phyloP scores from a whole-genome alignment of 37 sponge, comb jelly and placozoan genomes.

The Mnemiopsis leidyi region DNA sequence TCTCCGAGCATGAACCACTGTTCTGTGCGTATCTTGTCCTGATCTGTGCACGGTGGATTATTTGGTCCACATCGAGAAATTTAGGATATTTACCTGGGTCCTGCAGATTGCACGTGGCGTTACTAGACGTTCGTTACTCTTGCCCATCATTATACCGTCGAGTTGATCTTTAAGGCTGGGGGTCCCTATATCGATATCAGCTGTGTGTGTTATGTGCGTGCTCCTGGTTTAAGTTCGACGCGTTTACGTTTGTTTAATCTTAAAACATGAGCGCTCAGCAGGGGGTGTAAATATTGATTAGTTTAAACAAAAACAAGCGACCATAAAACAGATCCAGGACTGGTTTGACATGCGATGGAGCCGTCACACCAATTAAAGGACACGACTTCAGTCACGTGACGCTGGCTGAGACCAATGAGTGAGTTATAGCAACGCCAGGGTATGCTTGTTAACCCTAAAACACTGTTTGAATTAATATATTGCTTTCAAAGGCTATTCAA shows the following conservation, averaged over 20 bases:
- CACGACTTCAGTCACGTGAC: conserved; percentile 6
- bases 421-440: not conserved
- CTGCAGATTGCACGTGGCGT: too few species aligned
- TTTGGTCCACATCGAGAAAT: too few species aligned
- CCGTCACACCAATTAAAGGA: not conserved
- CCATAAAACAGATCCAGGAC: conserved; percentile 27
- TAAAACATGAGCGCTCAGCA: not conserved
- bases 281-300: conserved; percentile 62
- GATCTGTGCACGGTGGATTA: too few species aligned
- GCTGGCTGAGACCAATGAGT: not conserved
- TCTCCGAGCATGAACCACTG: too few species aligned
- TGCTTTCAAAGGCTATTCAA: conserved; percentile 62
- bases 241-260: conserved; percentile 48
- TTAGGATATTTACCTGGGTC: too few species aligned
- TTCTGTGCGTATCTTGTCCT: too few species aligned
- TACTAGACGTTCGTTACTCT: too few species aligned
- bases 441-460: conserved; percentile 64
- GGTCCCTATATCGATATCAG: too few species aligned
- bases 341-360: not conserved
- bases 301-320: conserved; percentile 56
- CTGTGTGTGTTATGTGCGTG: too few species aligned
- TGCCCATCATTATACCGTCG: too few species aligned
- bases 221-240: not conserved
- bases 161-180: not conserved
- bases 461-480: conserved; percentile 63